Conservation (phyloP, 92 coral and sea anemone species). For the Hydrozoanthus gracilis region DNA sequence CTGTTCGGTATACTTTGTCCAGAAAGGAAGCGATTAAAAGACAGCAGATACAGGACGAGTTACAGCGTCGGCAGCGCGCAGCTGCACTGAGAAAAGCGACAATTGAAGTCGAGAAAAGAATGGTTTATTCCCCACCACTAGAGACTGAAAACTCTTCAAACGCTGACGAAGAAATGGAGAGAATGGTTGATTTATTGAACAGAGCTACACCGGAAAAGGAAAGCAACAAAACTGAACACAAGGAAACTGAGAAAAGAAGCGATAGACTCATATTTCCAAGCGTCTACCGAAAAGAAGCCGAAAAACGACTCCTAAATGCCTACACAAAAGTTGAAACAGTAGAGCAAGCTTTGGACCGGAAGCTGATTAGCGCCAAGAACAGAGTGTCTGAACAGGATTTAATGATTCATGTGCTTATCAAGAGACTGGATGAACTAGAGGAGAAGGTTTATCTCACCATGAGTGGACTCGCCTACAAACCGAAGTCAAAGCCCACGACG, state of each 20-base stretch:
- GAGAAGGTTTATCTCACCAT: constrained; percentile 25
- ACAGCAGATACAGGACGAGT: not conserved
- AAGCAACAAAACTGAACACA: not conserved
- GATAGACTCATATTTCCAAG: constrained; percentile 13
- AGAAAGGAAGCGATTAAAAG: constrained; percentile 12
- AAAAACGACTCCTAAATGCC: constrained; percentile 32
- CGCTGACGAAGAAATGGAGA: not conserved
- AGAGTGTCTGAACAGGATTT: constrained; percentile 38
- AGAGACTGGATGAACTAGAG: constrained; percentile 29
- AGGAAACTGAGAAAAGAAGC: constrained; percentile 1
- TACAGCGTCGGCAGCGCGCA: constrained; percentile 32
- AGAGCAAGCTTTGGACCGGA: constrained; percentile 22
- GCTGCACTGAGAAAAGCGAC: constrained; percentile 30
- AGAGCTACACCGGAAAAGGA: not conserved
- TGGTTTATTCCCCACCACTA: constrained; percentile 8
- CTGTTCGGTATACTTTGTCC: constrained; percentile 35
- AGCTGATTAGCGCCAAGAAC: constrained; percentile 37
- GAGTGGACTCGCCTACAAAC: constrained; percentile 18
- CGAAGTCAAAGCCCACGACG: constrained; percentile 7
- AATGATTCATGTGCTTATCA: constrained; percentile 31
- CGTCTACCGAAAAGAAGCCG: constrained; percentile 26
- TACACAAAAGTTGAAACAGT: constrained; percentile 39
- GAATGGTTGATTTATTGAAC: constrained; percentile 30
- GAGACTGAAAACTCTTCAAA: not conserved
- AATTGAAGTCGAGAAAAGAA: constrained; percentile 20